These are phyloP conservation scores for Ursus arctos DNA, from an alignment of 2,113 vertebrate genomes.

Conservation along the genomic window DNA sequence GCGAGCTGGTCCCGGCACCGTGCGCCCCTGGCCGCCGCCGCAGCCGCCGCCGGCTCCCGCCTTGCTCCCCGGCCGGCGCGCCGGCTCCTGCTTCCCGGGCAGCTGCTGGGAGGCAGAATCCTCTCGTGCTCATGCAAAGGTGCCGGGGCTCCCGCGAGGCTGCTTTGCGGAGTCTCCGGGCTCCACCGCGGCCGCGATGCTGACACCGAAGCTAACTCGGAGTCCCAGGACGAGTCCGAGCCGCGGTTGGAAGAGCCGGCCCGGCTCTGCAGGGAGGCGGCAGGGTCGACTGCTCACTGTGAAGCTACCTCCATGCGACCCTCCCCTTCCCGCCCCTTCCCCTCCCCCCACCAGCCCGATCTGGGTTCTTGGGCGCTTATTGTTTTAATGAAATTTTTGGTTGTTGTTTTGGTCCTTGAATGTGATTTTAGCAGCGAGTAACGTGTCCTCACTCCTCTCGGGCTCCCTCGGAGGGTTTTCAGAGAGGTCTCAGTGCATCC, in stretches of 20 bases:
- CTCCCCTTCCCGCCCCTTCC: slow-evolving; percentile 78
- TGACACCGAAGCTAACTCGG: background rate
- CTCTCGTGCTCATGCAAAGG: slow-evolving; percentile 79
- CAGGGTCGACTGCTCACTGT: slow-evolving; percentile 51
- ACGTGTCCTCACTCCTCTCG: slow-evolving; percentile 71
- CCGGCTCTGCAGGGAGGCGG: slow-evolving; percentile 65
- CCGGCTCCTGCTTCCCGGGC: slow-evolving; percentile 54
- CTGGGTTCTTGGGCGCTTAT: slow-evolving; percentile 77
- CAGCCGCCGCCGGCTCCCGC: slow-evolving; percentile 31
- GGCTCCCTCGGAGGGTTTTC: slow-evolving; percentile 67
- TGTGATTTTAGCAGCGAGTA: slow-evolving; percentile 74
- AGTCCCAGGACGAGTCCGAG: slow-evolving; percentile 61
- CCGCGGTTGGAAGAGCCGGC: slow-evolving; percentile 47
- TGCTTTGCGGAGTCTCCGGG: background rate
- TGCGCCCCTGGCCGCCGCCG: slow-evolving; percentile 71
- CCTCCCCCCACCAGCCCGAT: slow-evolving; percentile 69
- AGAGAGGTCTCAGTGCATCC: slow-evolving; percentile 81
- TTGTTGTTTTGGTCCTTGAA: slow-evolving; percentile 74
- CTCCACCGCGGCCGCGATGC: slow-evolving; percentile 25
- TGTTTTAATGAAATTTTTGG: slow-evolving; percentile 78
- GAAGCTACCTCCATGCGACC: slow-evolving; percentile 73
- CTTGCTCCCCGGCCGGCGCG: slow-evolving; percentile 39
- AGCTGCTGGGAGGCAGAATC: slow-evolving; percentile 36
- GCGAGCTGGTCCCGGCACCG: slow-evolving; percentile 79
- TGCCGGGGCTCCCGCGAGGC: slow-evolving; percentile 30